Evolutionary conservation across 1,140 invertebrate species (phyloP).

Genomic region (Homarus americanus): DNA sequence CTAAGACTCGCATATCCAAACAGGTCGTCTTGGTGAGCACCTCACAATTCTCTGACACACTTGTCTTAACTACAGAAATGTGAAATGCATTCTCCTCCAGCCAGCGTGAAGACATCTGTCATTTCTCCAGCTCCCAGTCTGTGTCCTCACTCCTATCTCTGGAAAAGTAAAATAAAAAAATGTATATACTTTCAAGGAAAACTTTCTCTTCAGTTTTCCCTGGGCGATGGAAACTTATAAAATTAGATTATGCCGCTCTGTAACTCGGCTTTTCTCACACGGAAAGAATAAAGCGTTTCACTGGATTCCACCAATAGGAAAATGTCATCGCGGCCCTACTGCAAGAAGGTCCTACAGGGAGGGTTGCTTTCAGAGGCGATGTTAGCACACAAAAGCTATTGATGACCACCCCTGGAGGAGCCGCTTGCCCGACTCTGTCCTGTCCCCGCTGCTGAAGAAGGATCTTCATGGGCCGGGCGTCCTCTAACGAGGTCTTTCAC

Average conservation of each 20-base stretch:
- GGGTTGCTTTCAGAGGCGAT: neutral
- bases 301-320: conserved; percentile 10
- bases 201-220: neutral
- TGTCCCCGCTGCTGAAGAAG: neutral
- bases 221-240: neutral
- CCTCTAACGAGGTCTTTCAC: conserved; percentile 19
- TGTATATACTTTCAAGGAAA: neutral
- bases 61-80: no score
- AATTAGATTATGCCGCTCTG: conserved; percentile 3
- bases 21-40: no score
- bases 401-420: neutral
- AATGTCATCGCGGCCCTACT: neutral
- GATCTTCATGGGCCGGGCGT: conserved; percentile 3
- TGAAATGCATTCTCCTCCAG: no score
- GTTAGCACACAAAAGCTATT: neutral
- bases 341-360: neutral
- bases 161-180: neutral
- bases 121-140: neutral
- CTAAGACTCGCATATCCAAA: no score
- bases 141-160: neutral
- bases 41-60: no score
- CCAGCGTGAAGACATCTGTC: no score
- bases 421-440: neutral
- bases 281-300: conserved; percentile 13
- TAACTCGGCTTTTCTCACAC: conserved; percentile 4